phyloP scores from a whole-genome alignment of 1,140 invertebrate genomes.

The Anoplolepis gracilipes region DNA sequence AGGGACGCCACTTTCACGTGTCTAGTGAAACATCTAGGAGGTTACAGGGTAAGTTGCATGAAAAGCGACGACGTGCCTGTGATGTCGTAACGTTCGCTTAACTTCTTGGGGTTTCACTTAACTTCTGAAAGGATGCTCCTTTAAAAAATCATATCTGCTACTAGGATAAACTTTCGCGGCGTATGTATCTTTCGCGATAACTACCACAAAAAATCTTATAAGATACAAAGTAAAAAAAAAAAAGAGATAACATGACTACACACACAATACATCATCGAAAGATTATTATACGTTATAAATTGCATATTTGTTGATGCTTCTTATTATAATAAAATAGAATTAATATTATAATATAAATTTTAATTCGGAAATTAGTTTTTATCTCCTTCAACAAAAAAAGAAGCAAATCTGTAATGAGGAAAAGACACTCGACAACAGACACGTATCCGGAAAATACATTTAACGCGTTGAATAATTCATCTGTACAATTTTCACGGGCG shows the following conservation, averaged over 20 bases:
- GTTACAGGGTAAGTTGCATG: constrained; percentile 92
- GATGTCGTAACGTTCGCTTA: constrained; percentile 55
- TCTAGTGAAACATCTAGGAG: constrained; percentile 94
- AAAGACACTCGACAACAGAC: background rate
- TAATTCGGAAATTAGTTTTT: constrained; percentile 20
- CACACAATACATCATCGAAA: background rate
- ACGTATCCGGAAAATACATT: constrained; percentile 41
- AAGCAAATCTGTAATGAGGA: background rate
- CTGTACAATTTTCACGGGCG: constrained; percentile 1
- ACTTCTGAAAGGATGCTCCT: constrained; percentile 45
- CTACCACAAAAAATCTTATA: background rate
- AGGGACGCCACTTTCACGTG: constrained; percentile 95
- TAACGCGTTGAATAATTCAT: constrained; percentile 33
- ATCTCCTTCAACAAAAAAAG: background rate
- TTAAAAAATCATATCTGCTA: constrained; percentile 50
- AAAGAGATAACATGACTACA: background rate
- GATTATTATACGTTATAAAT: background rate
- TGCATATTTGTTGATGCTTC: background rate
- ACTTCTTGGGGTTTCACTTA: constrained; percentile 50
- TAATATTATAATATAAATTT: background rate
- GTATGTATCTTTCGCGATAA: background rate
- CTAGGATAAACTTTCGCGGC: constrained; percentile 13
- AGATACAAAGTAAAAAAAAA: background rate
- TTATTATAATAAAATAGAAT: background rate
- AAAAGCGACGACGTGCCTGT: constrained; percentile 44